These are phyloP conservation scores for Bombus superbus DNA, from an alignment of 1,140 invertebrate species.

Conservation along the genomic window DNA sequence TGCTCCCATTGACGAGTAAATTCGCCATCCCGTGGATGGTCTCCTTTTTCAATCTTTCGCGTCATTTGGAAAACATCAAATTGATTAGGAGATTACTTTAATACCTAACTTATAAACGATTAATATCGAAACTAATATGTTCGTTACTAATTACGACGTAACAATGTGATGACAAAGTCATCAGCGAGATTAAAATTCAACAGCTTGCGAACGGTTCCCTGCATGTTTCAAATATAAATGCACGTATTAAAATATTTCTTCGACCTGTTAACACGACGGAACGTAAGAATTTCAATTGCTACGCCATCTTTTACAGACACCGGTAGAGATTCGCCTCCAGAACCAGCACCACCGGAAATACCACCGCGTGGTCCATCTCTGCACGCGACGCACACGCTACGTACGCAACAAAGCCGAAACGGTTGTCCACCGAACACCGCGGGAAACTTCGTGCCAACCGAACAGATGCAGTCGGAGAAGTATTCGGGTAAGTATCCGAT, in stretches of 20 bases:
- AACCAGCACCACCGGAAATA: conserved; percentile 89
- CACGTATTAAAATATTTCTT: not conserved
- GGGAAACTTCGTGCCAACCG: conserved; percentile 69
- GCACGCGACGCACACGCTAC: conserved; percentile 81
- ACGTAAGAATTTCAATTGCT: not conserved
- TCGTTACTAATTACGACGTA: not conserved
- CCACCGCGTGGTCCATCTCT: conserved; percentile 88
- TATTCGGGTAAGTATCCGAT: conserved; percentile 72
- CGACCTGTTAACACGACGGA: not conserved
- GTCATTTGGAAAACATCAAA: not conserved
- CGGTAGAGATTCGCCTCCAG: conserved; percentile 87
- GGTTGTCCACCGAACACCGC: conserved; percentile 72
- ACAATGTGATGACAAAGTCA: not conserved
- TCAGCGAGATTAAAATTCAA: not conserved
- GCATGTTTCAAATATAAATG: not conserved
- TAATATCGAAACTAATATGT: not conserved
- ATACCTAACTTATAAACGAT: too few relatives aligned
- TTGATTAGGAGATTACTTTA: too few relatives aligned
- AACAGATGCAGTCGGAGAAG: conserved; percentile 72
- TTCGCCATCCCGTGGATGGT: too few relatives aligned
- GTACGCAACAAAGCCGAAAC: conserved; percentile 73
- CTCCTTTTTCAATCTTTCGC: not conserved
- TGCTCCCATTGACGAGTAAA: not conserved
- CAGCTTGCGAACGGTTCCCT: not conserved
- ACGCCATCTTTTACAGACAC: conserved; percentile 79